phyloP scores from a whole-genome alignment of 1,140 invertebrate genomes.

The Cotesia vestalis region DNA sequence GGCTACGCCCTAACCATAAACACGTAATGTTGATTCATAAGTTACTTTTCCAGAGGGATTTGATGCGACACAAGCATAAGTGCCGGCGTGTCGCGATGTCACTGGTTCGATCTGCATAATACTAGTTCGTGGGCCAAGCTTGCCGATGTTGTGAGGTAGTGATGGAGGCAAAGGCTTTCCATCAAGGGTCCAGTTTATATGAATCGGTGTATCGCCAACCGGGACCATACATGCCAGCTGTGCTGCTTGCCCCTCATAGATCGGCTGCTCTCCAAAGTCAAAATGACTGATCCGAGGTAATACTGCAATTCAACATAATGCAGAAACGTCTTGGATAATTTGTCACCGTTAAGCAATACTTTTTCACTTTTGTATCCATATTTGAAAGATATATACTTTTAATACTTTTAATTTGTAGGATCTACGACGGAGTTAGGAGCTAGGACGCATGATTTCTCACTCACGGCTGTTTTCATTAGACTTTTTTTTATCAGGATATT shows the following conservation, averaged over 20 bases:
- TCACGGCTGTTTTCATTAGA: too few species aligned
- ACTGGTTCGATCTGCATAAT: conserved; percentile 67
- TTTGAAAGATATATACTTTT: too few species aligned
- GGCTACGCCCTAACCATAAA: conserved; percentile 67
- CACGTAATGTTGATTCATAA: conserved; percentile 67
- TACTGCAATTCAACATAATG: conserved; percentile 69
- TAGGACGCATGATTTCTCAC: too few species aligned
- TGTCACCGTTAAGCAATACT: background rate
- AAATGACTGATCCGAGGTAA: conserved; percentile 76
- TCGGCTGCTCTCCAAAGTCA: conserved; percentile 71
- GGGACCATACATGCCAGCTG: conserved; percentile 76
- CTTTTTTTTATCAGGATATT: too few species aligned
- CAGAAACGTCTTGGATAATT: background rate
- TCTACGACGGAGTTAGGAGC: too few species aligned
- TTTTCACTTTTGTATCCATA: too few species aligned
- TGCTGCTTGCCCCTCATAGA: conserved; percentile 75
- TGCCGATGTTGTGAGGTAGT: conserved; percentile 64
- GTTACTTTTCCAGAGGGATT: conserved; percentile 73
- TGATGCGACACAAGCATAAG: conserved; percentile 74
- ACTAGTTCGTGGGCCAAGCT: conserved; percentile 67
- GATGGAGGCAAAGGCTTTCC: conserved; percentile 60
- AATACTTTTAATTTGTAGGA: too few species aligned
- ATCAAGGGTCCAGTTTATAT: conserved; percentile 73
- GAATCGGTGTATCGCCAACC: conserved; percentile 75
- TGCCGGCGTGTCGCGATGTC: conserved; percentile 68